phyloP scores from a whole-genome alignment of 2,113 vertebrate genomes.

The Nerophis ophidion region DNA sequence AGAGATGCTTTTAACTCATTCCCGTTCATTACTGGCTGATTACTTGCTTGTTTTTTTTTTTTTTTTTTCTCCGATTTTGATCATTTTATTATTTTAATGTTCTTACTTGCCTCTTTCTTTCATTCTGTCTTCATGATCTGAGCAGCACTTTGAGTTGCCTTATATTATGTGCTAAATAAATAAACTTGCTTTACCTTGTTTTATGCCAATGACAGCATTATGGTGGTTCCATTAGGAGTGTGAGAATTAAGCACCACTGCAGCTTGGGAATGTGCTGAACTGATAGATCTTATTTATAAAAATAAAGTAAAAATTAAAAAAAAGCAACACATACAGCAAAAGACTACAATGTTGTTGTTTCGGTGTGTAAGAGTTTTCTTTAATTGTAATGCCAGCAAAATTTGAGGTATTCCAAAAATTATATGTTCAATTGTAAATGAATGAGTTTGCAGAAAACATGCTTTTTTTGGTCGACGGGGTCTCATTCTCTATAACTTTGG shows the following conservation, averaged over 20 bases:
- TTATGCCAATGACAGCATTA: conserved; percentile 1
- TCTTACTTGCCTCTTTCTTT: not conserved
- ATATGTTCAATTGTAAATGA: too few species aligned
- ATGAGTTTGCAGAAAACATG: not conserved
- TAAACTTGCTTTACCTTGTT: not conserved
- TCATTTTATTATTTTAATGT: conserved; percentile 8
- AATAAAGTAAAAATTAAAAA: too few species aligned
- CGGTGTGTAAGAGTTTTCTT: too few species aligned
- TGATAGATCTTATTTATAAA: too few species aligned
- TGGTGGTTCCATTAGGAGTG: not conserved
- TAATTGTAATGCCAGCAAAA: too few species aligned
- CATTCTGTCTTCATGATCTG: conserved; percentile 4
- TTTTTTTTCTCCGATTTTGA: not conserved
- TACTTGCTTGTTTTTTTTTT: not conserved
- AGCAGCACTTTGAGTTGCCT: not conserved
- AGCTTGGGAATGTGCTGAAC: not conserved
- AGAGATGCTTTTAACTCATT: conserved; percentile 7
- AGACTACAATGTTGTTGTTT: not conserved
- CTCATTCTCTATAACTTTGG: conserved; percentile 52
- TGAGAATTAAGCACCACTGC: not conserved
- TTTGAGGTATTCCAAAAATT: too few species aligned
- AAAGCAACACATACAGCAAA: not conserved
- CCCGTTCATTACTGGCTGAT: conserved; percentile 6
- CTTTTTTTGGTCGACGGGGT: conserved; percentile 1
- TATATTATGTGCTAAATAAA: not conserved